phyloP scores from a whole-genome alignment of 2,797 vertebrate species.

The Lepus townsendii region DNA sequence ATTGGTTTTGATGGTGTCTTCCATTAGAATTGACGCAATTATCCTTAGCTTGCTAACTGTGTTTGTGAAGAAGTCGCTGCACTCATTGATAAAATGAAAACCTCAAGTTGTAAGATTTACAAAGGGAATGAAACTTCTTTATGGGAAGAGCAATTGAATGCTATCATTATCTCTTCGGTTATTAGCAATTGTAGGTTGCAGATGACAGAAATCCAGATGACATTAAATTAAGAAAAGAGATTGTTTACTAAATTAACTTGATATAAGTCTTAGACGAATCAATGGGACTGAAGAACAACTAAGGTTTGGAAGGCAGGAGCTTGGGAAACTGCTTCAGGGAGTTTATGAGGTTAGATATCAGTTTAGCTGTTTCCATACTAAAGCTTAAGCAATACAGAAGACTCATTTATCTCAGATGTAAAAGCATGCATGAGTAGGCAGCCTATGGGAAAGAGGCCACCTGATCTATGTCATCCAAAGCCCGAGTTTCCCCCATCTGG shows the following conservation, averaged over 20 bases:
- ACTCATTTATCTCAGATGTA: not conserved
- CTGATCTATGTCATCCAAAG: not conserved
- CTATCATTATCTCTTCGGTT: not conserved
- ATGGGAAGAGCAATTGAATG: slow-evolving; percentile 7
- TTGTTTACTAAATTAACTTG: slow-evolving; percentile 13
- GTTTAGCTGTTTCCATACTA: slow-evolving; percentile 17
- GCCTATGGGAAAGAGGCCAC: not conserved
- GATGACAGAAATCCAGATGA: not conserved
- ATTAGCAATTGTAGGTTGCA: not conserved
- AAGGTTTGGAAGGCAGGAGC: not conserved
- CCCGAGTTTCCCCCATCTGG: not conserved
- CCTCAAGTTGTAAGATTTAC: not conserved
- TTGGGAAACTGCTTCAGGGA: not conserved
- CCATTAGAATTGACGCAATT: slow-evolving; percentile 19
- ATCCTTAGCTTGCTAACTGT: slow-evolving; percentile 33
- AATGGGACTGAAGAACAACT: not conserved
- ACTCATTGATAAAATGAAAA: slow-evolving; percentile 39
- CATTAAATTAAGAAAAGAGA: slow-evolving; percentile 26
- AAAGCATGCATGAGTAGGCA: not conserved
- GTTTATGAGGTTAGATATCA: slow-evolving; percentile 37
- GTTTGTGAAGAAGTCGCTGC: slow-evolving; percentile 16
- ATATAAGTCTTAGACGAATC: slow-evolving; percentile 1
- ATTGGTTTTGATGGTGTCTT: slow-evolving; percentile 31
- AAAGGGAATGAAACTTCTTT: not conserved
- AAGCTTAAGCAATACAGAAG: not conserved